Conservation (phyloP, 1,140 invertebrate genomes). For the Drosophila paulistorum region DNA sequence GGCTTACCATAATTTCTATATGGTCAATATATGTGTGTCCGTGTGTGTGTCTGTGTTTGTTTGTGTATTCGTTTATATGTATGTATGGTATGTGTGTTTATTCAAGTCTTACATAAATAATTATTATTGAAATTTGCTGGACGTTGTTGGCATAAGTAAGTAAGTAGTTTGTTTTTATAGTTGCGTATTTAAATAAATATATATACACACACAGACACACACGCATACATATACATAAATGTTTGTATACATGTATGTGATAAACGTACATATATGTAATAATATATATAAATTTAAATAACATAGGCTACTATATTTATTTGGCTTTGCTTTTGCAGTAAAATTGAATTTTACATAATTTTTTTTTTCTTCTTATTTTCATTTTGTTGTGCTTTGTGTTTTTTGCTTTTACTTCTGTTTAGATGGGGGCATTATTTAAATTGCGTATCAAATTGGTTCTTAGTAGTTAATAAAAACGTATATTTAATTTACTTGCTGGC, state of each 20-base stretch:
- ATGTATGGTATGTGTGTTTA: slow-evolving; percentile 13
- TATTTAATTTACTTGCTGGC: slow-evolving; percentile 77
- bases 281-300: slow-evolving; percentile 72
- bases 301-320: slow-evolving; percentile 70
- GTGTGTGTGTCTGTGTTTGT: not conserved
- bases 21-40: slow-evolving; percentile 37
- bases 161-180: slow-evolving; percentile 70
- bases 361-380: slow-evolving; percentile 40
- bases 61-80: slow-evolving; percentile 7
- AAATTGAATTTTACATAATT: slow-evolving; percentile 77
- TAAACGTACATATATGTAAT: slow-evolving; percentile 15
- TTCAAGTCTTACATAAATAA: slow-evolving; percentile 66
- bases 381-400: slow-evolving; percentile 24
- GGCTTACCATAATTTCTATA: slow-evolving; percentile 46
- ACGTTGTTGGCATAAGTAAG: slow-evolving; percentile 80
- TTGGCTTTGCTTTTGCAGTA: slow-evolving; percentile 73
- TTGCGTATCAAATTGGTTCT: slow-evolving; percentile 80
- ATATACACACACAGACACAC: slow-evolving; percentile 8
- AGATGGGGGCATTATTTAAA: slow-evolving; percentile 69
- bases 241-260: slow-evolving; percentile 19
- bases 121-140: slow-evolving; percentile 78
- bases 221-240: slow-evolving; percentile 16
- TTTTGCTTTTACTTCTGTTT: not conserved
- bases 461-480: slow-evolving; percentile 82
- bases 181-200: slow-evolving; percentile 31